Conservation (phyloP, 2,888 invertebrate genomes). For the Pristionchus arcanus region DNA sequence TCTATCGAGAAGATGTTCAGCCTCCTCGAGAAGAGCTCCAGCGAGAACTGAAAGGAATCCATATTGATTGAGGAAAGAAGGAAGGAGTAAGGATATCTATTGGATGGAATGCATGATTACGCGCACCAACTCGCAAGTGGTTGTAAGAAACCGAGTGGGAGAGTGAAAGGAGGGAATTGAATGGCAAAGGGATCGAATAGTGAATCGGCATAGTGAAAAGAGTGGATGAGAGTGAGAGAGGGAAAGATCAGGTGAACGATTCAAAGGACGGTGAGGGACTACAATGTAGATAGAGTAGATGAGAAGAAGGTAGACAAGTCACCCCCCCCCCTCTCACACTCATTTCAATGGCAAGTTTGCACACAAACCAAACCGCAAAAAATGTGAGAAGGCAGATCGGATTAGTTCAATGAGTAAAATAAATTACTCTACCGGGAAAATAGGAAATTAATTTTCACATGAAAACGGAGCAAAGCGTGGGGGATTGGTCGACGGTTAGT, state of each 20-base stretch:
- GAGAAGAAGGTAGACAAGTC: conserved; percentile 37
- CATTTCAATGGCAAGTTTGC: conserved; percentile 1
- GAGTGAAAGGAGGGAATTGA: conserved; percentile 37
- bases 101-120: conserved; percentile 17
- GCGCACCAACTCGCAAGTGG: conserved; percentile 27
- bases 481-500: neutral
- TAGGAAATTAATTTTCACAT: neutral
- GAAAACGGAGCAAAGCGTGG: neutral
- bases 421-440: neutral
- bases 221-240: neutral
- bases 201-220: conserved; percentile 47
- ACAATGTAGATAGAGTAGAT: conserved; percentile 4
- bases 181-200: conserved; percentile 34
- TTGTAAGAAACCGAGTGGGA: conserved; percentile 49
- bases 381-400: neutral
- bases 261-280: neutral
- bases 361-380: neutral
- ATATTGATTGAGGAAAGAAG: neutral
- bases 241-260: conserved; percentile 44
- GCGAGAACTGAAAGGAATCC: conserved; percentile 84
- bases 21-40: conserved; percentile 95
- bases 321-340: conserved; percentile 30
- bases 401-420: neutral
- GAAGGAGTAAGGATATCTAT: neutral
- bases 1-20: conserved; percentile 92